Percentiles rank a stretch among this genome's conserved stretches.
Evolutionary conservation across 2,888 invertebrate species (phyloP).

Genomic region (Agrochola lota): DNA sequence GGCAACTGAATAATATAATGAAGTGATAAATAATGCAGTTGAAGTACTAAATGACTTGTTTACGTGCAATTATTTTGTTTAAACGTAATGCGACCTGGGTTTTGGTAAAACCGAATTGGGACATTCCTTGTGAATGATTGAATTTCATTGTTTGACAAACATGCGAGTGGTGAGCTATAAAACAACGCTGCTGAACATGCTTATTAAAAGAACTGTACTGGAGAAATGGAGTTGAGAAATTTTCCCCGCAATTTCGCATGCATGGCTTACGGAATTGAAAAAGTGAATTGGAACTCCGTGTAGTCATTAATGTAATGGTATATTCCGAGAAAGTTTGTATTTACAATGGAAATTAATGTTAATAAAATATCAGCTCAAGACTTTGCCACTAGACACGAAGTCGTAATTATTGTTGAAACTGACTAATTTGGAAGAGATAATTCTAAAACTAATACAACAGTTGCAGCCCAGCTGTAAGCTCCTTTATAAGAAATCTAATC

Average conservation of each 20-base stretch:
- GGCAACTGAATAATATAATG: conserved; percentile 54
- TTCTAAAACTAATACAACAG: neutral
- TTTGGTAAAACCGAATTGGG: conserved; percentile 53
- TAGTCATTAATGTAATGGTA: conserved; percentile 51
- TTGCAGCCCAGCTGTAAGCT: neutral
- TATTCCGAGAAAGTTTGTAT: conserved; percentile 52
- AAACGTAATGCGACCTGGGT: conserved; percentile 44
- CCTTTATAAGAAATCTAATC: neutral
- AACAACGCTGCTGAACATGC: conserved; percentile 45
- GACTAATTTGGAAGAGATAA: conserved; percentile 11
- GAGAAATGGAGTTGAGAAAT: conserved; percentile 46
- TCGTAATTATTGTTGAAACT: neutral
- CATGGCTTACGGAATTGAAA: conserved; percentile 54
- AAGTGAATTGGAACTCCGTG: conserved; percentile 49
- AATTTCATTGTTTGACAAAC: conserved; percentile 64
- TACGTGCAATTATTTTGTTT: conserved; percentile 60
- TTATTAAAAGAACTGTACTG: conserved; percentile 51
- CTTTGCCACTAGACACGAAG: conserved; percentile 29
- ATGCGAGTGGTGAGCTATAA: conserved; percentile 40
- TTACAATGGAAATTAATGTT: conserved; percentile 50
- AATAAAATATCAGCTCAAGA: conserved; percentile 40
- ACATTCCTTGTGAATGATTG: conserved; percentile 57
- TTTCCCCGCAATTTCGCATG: conserved; percentile 46
- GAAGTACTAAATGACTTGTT: conserved; percentile 51
- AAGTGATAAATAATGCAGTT: conserved; percentile 48